These are phyloP conservation scores for Andrena praecox DNA, from an alignment of 2,888 invertebrate species.

Conservation along the genomic window DNA sequence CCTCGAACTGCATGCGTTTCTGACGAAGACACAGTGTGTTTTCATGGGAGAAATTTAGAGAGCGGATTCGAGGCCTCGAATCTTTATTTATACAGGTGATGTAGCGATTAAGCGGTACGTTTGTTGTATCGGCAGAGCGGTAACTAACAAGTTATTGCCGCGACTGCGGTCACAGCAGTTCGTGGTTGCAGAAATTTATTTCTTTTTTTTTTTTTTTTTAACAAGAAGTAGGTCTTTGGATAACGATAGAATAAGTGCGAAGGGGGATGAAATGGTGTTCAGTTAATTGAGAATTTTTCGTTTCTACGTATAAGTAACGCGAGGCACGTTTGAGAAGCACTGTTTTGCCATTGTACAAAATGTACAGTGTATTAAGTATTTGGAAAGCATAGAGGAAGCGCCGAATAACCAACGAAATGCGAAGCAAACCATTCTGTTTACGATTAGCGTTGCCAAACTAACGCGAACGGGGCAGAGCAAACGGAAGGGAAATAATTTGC, in stretches of 20 bases:
- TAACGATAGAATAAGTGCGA: neutral
- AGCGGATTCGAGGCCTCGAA: neutral
- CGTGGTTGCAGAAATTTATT: conserved; percentile 12
- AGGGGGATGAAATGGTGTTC: neutral
- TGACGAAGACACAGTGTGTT: neutral
- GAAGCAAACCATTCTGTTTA: neutral
- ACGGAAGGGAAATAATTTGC: neutral
- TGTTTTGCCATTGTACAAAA: neutral
- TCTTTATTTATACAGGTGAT: conserved; percentile 9
- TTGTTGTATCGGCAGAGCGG: neutral
- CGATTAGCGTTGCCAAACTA: neutral
- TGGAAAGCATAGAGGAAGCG: neutral
- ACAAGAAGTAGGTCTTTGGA: conserved; percentile 25
- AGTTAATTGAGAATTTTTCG: neutral
- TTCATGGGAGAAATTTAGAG: neutral
- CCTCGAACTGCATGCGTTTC: conserved; percentile 1
- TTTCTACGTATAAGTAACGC: neutral
- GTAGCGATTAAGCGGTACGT: conserved; percentile 6
- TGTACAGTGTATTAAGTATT: neutral
- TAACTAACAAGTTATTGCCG: neutral
- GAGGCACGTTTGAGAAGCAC: neutral
- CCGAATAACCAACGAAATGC: conserved; percentile 38
- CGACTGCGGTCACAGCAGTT: neutral
- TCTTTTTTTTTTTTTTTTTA: neutral
- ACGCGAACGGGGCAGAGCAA: neutral